Percentiles rank a stretch among this genome's conserved stretches.
phyloP scores from a whole-genome alignment of 1,140 invertebrate species.

The Bombus turneri region DNA sequence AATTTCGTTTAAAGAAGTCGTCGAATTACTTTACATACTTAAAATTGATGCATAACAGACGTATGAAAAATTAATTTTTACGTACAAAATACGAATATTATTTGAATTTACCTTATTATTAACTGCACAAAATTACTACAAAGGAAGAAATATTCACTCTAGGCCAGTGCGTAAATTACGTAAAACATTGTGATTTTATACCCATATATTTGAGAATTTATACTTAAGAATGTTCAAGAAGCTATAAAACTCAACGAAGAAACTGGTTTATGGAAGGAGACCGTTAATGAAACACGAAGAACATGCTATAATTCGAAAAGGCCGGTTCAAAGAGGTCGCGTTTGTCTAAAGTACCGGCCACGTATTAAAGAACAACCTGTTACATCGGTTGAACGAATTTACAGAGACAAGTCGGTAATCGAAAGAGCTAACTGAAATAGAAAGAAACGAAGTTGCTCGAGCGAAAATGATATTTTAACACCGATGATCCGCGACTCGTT shows the following conservation, averaged over 20 bases:
- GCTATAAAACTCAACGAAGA: not conserved
- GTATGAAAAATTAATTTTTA: not conserved
- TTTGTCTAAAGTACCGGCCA: not conserved
- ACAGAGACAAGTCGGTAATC: slow-evolving; percentile 26
- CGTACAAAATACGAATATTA: not conserved
- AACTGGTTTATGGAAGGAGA: not conserved
- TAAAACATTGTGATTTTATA: not conserved
- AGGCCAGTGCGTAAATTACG: not conserved
- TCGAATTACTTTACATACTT: not conserved
- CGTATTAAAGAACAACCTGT: not conserved
- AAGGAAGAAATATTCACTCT: not conserved
- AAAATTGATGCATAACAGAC: not conserved
- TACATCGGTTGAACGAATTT: slow-evolving; percentile 22
- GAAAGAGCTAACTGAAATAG: slow-evolving; percentile 21
- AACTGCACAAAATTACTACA: not conserved
- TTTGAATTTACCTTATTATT: not conserved
- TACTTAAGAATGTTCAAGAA: not conserved
- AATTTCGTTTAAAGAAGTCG: not conserved
- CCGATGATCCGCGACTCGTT: slow-evolving; percentile 17
- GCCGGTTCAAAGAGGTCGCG: not conserved
- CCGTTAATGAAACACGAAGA: not conserved
- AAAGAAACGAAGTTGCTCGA: slow-evolving; percentile 2
- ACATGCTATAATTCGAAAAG: not conserved
- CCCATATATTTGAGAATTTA: not conserved
- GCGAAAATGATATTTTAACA: slow-evolving; percentile 52